A percentile compares a stretch with the other conserved stretches of the same genome.
phyloP scores from a whole-genome alignment of 1,140 invertebrate genomes.

The Pteromalus puparum region DNA sequence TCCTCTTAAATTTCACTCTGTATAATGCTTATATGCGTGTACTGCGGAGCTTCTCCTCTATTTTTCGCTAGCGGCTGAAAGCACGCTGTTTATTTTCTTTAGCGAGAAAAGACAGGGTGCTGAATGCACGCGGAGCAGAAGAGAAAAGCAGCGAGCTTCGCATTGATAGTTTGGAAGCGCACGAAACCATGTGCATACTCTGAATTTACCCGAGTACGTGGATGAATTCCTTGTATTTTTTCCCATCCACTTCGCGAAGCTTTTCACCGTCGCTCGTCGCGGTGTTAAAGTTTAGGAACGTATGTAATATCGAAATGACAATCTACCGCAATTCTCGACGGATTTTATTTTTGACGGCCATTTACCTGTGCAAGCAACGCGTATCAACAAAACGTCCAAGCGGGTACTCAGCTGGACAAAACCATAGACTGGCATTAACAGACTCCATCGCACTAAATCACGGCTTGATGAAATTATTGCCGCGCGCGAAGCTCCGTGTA shows the following conservation, averaged over 20 bases:
- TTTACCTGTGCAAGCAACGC: too few species aligned
- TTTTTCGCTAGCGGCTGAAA: not conserved
- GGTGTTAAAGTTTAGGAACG: too few species aligned
- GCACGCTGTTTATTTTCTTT: conserved; percentile 9
- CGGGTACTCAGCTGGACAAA: not conserved
- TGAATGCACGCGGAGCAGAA: not conserved
- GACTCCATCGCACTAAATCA: not conserved
- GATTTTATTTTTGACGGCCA: too few species aligned
- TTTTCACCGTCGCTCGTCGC: too few species aligned
- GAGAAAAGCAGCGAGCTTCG: not conserved
- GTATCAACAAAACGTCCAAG: too few species aligned
- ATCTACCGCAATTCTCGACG: too few species aligned
- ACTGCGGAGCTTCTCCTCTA: not conserved
- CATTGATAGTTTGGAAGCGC: not conserved
- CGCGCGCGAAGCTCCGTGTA: not conserved
- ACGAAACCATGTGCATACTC: not conserved
- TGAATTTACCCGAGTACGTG: not conserved
- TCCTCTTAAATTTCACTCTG: conserved; percentile 7
- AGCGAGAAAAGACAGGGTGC: not conserved
- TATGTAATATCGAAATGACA: too few species aligned
- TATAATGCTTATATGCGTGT: not conserved
- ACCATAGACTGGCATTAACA: not conserved
- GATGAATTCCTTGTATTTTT: not conserved
- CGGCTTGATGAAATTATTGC: conserved; percentile 21
- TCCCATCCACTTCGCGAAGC: not conserved